Conservation (phyloP, 2,888 invertebrate species). For the Agonopterix arenella region DNA sequence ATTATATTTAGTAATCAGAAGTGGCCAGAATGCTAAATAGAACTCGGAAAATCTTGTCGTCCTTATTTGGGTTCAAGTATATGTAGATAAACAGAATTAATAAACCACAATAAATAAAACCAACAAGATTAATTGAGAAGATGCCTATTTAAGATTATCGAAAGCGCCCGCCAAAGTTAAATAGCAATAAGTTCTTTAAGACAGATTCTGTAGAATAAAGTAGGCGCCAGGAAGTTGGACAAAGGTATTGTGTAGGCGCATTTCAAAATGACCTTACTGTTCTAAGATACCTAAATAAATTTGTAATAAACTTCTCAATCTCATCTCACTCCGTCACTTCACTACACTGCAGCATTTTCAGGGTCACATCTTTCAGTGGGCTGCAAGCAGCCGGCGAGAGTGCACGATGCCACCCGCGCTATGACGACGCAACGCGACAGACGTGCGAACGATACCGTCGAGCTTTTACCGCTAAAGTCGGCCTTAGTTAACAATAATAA, state of each 20-base stretch:
- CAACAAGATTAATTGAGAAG: no score
- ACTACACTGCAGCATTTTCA: slow-evolving; percentile 57
- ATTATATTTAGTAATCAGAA: no score
- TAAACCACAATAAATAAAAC: no score
- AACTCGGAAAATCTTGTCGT: no score
- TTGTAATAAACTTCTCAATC: not conserved
- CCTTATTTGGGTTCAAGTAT: no score
- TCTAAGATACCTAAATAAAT: not conserved
- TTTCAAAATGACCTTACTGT: not conserved
- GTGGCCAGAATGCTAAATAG: no score
- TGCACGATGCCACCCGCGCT: slow-evolving; percentile 50
- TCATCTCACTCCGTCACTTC: slow-evolving; percentile 23
- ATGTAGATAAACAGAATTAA: no score
- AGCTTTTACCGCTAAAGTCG: slow-evolving; percentile 63
- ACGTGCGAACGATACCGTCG: slow-evolving; percentile 54
- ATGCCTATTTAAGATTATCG: not conserved
- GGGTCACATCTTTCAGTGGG: slow-evolving; percentile 43
- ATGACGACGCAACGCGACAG: slow-evolving; percentile 59
- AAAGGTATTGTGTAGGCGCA: not conserved
- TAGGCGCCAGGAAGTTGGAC: not conserved
- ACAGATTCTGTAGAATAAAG: not conserved
- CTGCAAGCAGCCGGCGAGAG: slow-evolving; percentile 41
- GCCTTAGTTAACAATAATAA: slow-evolving; percentile 62
- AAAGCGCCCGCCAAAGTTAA: not conserved
- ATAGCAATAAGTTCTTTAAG: not conserved